Evolutionary conservation across 2,113 vertebrate genomes (phyloP).

Genomic region (Orycteropus afer): DNA sequence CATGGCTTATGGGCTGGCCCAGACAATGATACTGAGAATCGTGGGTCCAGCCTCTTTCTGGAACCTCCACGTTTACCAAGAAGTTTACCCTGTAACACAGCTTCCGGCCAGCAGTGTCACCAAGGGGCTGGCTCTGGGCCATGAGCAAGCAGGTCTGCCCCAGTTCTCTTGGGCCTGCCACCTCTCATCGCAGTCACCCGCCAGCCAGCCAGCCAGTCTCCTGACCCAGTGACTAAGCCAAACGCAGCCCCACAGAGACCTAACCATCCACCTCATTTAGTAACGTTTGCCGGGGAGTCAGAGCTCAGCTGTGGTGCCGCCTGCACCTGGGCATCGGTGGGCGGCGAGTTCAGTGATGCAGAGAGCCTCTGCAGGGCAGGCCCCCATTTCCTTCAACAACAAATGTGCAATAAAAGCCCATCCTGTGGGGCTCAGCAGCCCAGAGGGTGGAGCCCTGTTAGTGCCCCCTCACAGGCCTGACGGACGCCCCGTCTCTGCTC

Average conservation of each 20-base stretch:
- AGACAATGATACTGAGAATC: background rate
- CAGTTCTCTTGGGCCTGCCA: background rate
- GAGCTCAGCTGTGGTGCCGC: background rate
- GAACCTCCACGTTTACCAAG: constrained; percentile 38
- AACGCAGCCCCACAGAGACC: background rate
- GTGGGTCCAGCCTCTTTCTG: background rate
- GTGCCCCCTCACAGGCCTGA: background rate
- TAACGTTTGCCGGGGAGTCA: background rate
- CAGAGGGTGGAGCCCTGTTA: constrained; percentile 4
- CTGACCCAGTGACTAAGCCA: background rate
- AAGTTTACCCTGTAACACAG: background rate
- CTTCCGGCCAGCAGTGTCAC: background rate
- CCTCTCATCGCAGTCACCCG: background rate
- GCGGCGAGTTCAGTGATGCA: constrained; percentile 5
- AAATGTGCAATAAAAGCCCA: constrained; percentile 62
- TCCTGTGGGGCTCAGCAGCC: background rate
- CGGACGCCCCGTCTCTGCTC: background rate
- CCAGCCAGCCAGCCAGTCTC: background rate
- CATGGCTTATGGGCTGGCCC: background rate
- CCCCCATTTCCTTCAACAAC: background rate
- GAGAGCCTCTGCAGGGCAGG: constrained; percentile 57
- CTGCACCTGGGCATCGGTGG: background rate
- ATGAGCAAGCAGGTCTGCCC: background rate
- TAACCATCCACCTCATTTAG: no score
- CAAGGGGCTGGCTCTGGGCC: background rate